These are phyloP conservation scores for Glossophaga mutica DNA, from an alignment of 2,797 vertebrate species.

Conservation along the genomic window DNA sequence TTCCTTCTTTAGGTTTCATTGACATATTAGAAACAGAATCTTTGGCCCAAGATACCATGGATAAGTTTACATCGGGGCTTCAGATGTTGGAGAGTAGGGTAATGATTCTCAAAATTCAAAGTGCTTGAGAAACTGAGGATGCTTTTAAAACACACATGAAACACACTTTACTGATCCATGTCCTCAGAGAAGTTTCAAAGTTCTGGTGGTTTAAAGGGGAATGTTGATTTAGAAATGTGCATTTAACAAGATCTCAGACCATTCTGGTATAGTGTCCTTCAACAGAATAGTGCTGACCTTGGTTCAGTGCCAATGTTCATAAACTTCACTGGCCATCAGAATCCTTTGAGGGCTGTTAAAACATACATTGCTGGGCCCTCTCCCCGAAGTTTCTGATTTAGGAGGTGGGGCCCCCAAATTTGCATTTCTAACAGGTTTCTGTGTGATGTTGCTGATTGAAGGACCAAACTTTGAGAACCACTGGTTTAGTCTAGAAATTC, in stretches of 20 bases:
- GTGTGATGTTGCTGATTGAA: neutral
- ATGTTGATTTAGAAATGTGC: neutral
- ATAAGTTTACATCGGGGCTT: neutral
- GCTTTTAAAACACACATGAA: neutral
- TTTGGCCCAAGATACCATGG: neutral
- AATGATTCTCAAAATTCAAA: neutral
- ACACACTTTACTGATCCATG: neutral
- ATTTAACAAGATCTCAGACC: neutral
- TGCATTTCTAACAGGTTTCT: neutral
- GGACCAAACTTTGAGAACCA: neutral
- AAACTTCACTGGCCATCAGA: neutral
- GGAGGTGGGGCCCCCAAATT: neutral
- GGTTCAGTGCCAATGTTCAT: neutral
- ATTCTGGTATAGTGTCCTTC: neutral
- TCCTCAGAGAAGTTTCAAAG: neutral
- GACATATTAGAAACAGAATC: neutral
- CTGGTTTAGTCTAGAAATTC: neutral
- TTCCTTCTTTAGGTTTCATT: neutral
- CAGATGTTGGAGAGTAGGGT: neutral
- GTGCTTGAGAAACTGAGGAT: neutral
- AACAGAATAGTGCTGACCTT: neutral
- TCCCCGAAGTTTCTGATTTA: neutral
- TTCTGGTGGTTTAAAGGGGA: neutral
- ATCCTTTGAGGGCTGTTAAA: neutral
- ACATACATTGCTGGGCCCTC: neutral